Conservation (phyloP, 2,888 invertebrate genomes). For the Drosophila vallismaia region DNA sequence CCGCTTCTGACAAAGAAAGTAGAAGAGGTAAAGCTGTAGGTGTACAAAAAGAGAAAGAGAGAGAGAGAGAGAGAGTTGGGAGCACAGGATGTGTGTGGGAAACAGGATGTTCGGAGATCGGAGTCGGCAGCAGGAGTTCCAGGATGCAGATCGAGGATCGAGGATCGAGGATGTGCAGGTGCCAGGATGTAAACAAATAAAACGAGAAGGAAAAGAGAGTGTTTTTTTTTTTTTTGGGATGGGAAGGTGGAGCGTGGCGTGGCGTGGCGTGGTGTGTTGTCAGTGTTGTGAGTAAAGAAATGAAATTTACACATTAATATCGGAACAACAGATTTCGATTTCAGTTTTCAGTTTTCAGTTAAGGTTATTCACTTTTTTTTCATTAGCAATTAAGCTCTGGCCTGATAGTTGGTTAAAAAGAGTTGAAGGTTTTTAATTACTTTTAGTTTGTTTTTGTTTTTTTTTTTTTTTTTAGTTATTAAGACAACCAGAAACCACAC, state of each 20-base stretch:
- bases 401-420: slow-evolving; percentile 45
- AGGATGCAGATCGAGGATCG: neutral
- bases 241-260: slow-evolving; percentile 34
- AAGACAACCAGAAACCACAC: slow-evolving; percentile 54
- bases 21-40: slow-evolving; percentile 84
- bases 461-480: neutral
- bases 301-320: slow-evolving; percentile 78
- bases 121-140: slow-evolving; percentile 27
- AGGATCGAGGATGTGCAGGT: slow-evolving; percentile 41
- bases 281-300: slow-evolving; percentile 79
- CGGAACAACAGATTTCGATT: slow-evolving; percentile 55
- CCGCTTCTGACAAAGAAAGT: slow-evolving; percentile 92
- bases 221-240: slow-evolving; percentile 30
- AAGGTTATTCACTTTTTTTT: slow-evolving; percentile 17
- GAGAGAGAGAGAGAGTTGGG: slow-evolving; percentile 30
- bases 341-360: slow-evolving; percentile 2
- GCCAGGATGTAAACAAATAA: slow-evolving; percentile 32
- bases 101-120: slow-evolving; percentile 25
- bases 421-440: slow-evolving; percentile 10
- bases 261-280: slow-evolving; percentile 44
- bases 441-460: slow-evolving; percentile 17
- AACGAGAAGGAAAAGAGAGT: slow-evolving; percentile 8
- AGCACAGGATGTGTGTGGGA: slow-evolving; percentile 20
- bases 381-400: slow-evolving; percentile 7
- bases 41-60: slow-evolving; percentile 67